Base-by-base conservation (phyloP, 2,888 invertebrate genomes). In the Anticlea derivata region DNA sequence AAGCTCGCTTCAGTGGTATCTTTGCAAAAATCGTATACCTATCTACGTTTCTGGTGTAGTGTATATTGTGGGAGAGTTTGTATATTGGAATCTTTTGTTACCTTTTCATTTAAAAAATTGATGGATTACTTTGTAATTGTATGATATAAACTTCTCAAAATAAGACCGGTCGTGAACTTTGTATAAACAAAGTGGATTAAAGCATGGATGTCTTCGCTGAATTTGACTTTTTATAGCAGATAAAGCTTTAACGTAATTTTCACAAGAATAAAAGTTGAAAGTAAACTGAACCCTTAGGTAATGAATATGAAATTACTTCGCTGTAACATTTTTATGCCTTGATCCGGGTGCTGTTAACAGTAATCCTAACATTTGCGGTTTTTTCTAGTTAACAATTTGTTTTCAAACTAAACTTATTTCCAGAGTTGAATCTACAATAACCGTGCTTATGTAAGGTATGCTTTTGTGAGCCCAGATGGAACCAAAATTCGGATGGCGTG, bases 201-300 rank as follows among this genome's bases (percentile, higher is more conserved):
- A 66, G 59, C 57, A 64, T 60, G 47, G 60, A 58, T 66, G 55
- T 65, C 63, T 63, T 58, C 61, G 64, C 49, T 48, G 50, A 58
- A 59, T 64, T 66, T 50, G 57, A 54, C 57, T 68, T 70, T 68
- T 73, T 70, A 69, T 63, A 60, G 68, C 52, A 59, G 60, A 61
- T 63, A 56, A 65, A 68, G 64, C 62, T 71, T 66, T 66, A 64
- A 68, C 63, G 60, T 65, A 65, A 72, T 72, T 68, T 70, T 65
- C 58, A 52, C 61, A 63, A 58, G 59, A 62, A 66, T 69, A 63
- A 68, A 70, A 70, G 61, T 65, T 61, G 54, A 63, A 61, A 71
- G 63, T 64, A 60, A 61, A 69, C 51, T 55, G 58, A 65, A 58
- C 70, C 70, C 63, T 61, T 55, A 67, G 58, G 60, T 61, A 64